Percentiles rank a stretch among this genome's conserved stretches.
Conservation (phyloP, 2,888 invertebrate genomes). For the Caenorhabditis sinica region DNA sequence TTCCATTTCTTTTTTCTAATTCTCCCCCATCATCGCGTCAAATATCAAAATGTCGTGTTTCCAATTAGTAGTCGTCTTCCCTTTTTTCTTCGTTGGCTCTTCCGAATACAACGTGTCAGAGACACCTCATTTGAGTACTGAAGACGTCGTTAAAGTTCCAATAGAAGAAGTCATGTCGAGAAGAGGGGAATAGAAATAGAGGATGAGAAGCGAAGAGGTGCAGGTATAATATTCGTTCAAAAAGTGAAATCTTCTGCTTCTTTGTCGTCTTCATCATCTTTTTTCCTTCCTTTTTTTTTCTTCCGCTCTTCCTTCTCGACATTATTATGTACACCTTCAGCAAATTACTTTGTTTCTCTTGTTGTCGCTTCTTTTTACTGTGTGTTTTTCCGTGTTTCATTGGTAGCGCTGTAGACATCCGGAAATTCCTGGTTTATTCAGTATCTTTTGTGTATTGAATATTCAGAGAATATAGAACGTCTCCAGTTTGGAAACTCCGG, state of each 20-base stretch:
- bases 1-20: conserved; percentile 7
- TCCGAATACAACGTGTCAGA: conserved; percentile 31
- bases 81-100: conserved; percentile 18
- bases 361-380: conserved; percentile 25
- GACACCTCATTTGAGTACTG: conserved; percentile 24
- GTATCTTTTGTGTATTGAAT: background rate
- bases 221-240: conserved; percentile 49
- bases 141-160: conserved; percentile 41
- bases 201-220: background rate
- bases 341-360: conserved; percentile 64
- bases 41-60: conserved; percentile 42
- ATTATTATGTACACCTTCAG: conserved; percentile 61
- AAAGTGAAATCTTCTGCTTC: conserved; percentile 58
- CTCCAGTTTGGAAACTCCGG: background rate
- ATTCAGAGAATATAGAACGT: background rate
- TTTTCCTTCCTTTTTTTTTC: background rate
- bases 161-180: conserved; percentile 28
- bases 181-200: background rate
- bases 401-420: conserved; percentile 12
- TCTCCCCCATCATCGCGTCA: conserved; percentile 19
- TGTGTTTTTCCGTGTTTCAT: conserved; percentile 23
- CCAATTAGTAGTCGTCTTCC: conserved; percentile 41
- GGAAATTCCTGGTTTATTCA: conserved; percentile 14
- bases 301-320: conserved; percentile 42
- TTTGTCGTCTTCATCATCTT: conserved; percentile 39